Evolutionary conservation across 2,113 vertebrate genomes (phyloP), one percentile per base, ranked within the genome.

Genomic region (Silurus glanis): DNA sequence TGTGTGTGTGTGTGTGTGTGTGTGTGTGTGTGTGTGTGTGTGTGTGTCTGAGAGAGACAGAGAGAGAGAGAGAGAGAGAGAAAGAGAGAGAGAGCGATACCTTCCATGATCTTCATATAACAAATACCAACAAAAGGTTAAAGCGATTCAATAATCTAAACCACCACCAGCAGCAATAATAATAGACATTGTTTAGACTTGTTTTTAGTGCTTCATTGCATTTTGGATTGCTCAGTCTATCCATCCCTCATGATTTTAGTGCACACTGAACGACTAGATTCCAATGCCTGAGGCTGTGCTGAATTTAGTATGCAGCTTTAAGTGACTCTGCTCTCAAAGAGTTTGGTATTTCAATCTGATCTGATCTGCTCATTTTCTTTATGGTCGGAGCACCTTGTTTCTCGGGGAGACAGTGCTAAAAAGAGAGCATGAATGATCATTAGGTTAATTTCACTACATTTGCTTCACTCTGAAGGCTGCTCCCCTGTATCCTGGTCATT

Each of bases 381-480:
- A 74, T 17, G 53, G 19, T 72, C 28, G 12, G 21, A 76, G 85
- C 78, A 53, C 55, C 37, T 90, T 92, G 83, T 92, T 85, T 88
- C 87, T 25, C 86, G 28, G 58, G 9, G 47, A 76, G 45, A 84
- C 56, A 76, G 23, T 76, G 56, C 69, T 64, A 61, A 84, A 76
- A 76, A 66, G 82, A 83, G 64, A 71, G 64, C 66, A 23, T 16
- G 71, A 25, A 71, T 83, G 51, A 71, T 83, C 67, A 83, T 83
- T 71, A 83, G 66, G 66, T 83, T 71, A 23, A 67, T 69, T 71
- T 83, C 37, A 71, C 67, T 69, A 83, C 16, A 83, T 83, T 83
- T 83, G 82, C 82, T 71, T 71, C 66, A 56, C 51, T 55, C 28
- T 56, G 66, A 56, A 83, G 72, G 51, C 82, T 56, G 66, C 51